Base-by-base conservation (phyloP, 2,113 vertebrate species). In the Spermophilus dauricus region DNA sequence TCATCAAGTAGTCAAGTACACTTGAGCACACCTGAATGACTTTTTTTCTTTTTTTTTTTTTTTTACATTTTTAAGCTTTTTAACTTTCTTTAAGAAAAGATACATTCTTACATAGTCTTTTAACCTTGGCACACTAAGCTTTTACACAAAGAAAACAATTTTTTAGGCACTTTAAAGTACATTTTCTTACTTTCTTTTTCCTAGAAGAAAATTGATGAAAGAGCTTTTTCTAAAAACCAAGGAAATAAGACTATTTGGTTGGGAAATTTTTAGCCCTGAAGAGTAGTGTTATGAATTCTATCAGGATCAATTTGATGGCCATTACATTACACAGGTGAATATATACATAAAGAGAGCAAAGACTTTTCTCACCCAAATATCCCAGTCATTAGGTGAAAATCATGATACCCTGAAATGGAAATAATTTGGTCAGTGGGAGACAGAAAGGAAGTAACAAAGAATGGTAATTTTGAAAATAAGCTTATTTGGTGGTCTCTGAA, bases 401-500 rank as follows among this genome's bases (percentile, higher is more conserved):
- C 24, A 56, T 39, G 18, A 26, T 51, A 30, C 22, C 48, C 42
- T 69, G 39, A 93, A 95, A 95, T 72, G 70, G 67, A 97, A 96
- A 95, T 95, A 96, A 96, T 95, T 90, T 91, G 42, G 45, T 72
- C 78, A 5, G 42, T 42, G 12, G 73, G 56, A 58, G 28, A 30
- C 8, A 92, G 63, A 30, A 81, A 82, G 22, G 42, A 4, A 87
- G 42, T 85, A 65, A 87, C 96, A 96, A 51, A 39, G 37, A 83
- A 69, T 70, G 4, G 58, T 83, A 90, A 97, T 96, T 91, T 95
- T 63, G n/a, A 30, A 97, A 94, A 89, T 85, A 89, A 96, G 85
- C 78, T 92, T 85, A 75, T 95, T 89, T 80, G 17, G 39, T 76
- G 67, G 56, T 81, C 42, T 85, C 16, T 78, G 22, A 77, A 94